These are phyloP conservation scores for Gymnoscopelus microlampas DNA, from an alignment of 2,797 vertebrate species.

Conservation along the genomic window DNA sequence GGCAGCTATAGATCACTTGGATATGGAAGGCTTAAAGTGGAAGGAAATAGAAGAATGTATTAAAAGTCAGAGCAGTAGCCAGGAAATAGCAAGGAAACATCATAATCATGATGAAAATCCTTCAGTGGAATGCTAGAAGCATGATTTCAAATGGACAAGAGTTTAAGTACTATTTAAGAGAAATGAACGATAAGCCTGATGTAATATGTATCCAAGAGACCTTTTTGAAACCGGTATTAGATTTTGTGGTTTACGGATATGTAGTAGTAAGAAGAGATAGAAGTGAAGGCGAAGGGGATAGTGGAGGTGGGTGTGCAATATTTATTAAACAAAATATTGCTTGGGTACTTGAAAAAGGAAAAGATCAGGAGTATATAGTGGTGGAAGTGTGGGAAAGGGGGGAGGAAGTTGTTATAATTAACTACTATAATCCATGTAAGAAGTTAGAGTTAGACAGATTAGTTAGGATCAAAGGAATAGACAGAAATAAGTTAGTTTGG, in stretches of 20 bases:
- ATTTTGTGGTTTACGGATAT: conserved; percentile 16
- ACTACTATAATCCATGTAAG: no score
- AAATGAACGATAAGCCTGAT: conserved; percentile 6
- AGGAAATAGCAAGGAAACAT: no score
- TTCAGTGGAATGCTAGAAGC: conserved; percentile 25
- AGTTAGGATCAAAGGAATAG: conserved; percentile 5
- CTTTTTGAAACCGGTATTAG: conserved; percentile 9
- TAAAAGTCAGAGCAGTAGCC: not conserved
- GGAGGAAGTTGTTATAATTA: not conserved
- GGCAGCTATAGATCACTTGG: no score
- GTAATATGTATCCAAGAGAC: conserved; percentile 15
- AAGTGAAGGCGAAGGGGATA: no score
- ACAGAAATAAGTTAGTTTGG: not conserved
- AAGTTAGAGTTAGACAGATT: not conserved
- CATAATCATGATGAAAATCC: not conserved
- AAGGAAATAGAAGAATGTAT: not conserved
- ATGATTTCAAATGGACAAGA: conserved; percentile 13
- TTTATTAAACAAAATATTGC: no score
- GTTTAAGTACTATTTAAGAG: no score
- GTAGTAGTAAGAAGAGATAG: no score
- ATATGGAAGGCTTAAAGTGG: not conserved
- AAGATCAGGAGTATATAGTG: no score
- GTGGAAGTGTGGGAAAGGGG: no score
- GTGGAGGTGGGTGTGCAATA: no score
- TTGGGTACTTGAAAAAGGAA: no score